A percentile compares a stretch with the other conserved stretches of the same genome.
Conservation (phyloP, 2,888 invertebrate species). For the Drosophila mulleri region DNA sequence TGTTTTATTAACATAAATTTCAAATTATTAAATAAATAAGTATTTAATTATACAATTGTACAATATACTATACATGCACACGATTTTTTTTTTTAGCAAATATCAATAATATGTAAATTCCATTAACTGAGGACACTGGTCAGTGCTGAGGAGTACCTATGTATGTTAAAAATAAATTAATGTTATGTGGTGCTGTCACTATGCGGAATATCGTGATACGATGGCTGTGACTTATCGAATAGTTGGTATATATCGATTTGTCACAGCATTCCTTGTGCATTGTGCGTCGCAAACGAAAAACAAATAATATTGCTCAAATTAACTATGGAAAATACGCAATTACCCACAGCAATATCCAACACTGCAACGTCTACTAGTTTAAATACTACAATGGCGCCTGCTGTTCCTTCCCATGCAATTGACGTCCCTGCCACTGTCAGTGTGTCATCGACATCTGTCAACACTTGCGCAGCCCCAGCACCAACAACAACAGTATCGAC, state of each 20-base stretch:
- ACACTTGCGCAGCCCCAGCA: slow-evolving; percentile 48
- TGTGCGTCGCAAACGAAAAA: slow-evolving; percentile 50
- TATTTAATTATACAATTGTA: no score
- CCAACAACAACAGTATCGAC: slow-evolving; percentile 21
- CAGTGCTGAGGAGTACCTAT: no score
- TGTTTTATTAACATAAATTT: neutral
- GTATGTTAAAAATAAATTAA: neutral
- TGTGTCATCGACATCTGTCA: slow-evolving; percentile 62
- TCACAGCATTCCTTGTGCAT: slow-evolving; percentile 36
- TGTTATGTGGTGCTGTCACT: slow-evolving; percentile 29
- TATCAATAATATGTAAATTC: neutral
- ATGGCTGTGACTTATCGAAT: slow-evolving; percentile 24
- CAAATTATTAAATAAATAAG: neutral
- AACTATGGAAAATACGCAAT: slow-evolving; percentile 48
- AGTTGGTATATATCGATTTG: slow-evolving; percentile 40
- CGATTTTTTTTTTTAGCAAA: neutral
- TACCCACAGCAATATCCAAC: slow-evolving; percentile 26
- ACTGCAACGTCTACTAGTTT: slow-evolving; percentile 11
- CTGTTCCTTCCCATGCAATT: slow-evolving; percentile 28
- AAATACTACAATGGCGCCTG: slow-evolving; percentile 25
- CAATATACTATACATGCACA: neutral
- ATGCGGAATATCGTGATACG: neutral
- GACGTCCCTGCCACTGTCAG: slow-evolving; percentile 56
- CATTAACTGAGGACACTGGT: neutral
- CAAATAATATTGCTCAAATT: slow-evolving; percentile 20